These are phyloP conservation scores for Eristalis tenax DNA, from an alignment of 2,888 invertebrate genomes.

Conservation along the genomic window DNA sequence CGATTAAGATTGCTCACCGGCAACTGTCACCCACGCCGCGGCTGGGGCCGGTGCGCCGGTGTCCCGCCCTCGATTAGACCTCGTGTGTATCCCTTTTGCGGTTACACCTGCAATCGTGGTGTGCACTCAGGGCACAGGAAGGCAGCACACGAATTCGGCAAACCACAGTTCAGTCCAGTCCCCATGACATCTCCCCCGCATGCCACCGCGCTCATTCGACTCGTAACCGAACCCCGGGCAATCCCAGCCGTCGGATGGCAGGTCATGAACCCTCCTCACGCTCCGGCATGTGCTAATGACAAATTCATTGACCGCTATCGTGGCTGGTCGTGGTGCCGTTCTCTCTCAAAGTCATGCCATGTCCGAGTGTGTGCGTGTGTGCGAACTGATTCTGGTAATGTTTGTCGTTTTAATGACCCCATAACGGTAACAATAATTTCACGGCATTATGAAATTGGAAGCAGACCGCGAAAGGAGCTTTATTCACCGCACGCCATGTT, in stretches of 20 bases:
- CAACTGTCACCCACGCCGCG: background rate
- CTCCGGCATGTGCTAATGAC: constrained; percentile 57
- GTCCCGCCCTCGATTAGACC: background rate
- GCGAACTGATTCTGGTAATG: constrained; percentile 35
- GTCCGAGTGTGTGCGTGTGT: background rate
- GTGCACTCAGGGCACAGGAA: too few relatives aligned
- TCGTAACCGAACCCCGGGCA: background rate
- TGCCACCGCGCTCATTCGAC: background rate
- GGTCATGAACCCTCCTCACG: constrained; percentile 50
- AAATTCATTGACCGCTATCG: constrained; percentile 57
- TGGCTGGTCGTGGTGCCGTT: constrained; percentile 10
- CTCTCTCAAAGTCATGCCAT: background rate
- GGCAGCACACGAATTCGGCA: background rate
- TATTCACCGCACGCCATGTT: constrained; percentile 15
- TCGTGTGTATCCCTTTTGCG: background rate
- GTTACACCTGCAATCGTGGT: background rate
- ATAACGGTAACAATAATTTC: constrained; percentile 62
- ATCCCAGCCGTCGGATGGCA: constrained; percentile 34
- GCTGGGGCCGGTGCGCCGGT: background rate
- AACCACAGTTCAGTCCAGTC: background rate
- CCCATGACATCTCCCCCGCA: background rate
- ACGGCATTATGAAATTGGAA: constrained; percentile 60
- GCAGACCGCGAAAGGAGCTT: constrained; percentile 54
- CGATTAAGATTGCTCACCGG: background rate
- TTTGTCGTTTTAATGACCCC: constrained; percentile 48